Evolutionary conservation across 1,140 invertebrate species (phyloP).

Genomic region (Mya arenaria): DNA sequence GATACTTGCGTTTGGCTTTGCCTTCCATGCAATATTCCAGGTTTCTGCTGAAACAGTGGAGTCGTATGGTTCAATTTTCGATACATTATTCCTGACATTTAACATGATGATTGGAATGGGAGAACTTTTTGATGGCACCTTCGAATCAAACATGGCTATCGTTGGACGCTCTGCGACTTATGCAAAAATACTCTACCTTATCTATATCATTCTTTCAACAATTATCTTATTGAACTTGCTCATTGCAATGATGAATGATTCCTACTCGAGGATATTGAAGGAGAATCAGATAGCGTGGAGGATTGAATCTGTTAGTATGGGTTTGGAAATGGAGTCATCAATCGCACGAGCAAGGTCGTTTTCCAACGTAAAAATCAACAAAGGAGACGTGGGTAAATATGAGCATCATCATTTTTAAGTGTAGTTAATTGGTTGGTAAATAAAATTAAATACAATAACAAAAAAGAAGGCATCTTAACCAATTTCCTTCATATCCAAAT

Average conservation of each 20-base stretch:
- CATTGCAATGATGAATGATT: constrained; percentile 80
- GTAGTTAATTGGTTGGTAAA: background rate
- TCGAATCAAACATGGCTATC: constrained; percentile 52
- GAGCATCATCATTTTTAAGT: background rate
- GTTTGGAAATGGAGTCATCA: constrained; percentile 70
- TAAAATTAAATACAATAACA: background rate
- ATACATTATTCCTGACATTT: constrained; percentile 71
- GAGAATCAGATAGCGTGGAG: constrained; percentile 68
- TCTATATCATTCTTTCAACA: constrained; percentile 73
- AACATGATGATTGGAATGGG: constrained; percentile 76
- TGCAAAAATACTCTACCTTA: constrained; percentile 68
- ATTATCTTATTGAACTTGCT: constrained; percentile 76
- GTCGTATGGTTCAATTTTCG: constrained; percentile 55
- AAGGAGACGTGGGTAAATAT: background rate
- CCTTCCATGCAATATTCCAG: constrained; percentile 72
- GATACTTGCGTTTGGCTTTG: constrained; percentile 73
- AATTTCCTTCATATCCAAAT: background rate
- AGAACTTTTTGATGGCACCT: constrained; percentile 65
- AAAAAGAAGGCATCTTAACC: background rate
- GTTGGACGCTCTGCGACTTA: constrained; percentile 56
- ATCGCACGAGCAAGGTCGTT: constrained; percentile 52
- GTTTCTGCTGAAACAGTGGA: constrained; percentile 53
- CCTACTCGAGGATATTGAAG: constrained; percentile 68
- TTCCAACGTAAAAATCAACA: background rate
- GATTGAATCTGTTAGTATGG: constrained; percentile 73